Evolutionary conservation across 2,113 vertebrate species (phyloP).

Genomic region (Pelecanoides urinatrix): DNA sequence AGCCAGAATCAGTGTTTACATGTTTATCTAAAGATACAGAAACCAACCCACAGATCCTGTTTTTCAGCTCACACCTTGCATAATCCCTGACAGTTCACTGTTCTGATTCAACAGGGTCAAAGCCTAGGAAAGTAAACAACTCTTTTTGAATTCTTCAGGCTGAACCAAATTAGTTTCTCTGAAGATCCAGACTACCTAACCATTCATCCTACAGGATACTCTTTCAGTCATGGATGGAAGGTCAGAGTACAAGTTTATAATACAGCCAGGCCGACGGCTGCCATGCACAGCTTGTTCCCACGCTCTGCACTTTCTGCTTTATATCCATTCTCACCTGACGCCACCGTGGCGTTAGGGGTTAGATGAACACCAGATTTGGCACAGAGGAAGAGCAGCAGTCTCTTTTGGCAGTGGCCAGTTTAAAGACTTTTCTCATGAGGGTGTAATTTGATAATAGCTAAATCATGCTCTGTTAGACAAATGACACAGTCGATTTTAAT

Average conservation of each 20-base stretch:
- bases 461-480: not conserved
- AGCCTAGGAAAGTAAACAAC: not conserved
- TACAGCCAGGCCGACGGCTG: not conserved
- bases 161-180: not conserved
- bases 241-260: not conserved
- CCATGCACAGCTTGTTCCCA: fast-evolving
- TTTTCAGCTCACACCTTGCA: not conserved
- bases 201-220: not conserved
- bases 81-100: not conserved
- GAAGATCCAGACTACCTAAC: not conserved
- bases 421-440: not conserved
- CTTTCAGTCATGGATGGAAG: not conserved
- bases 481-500: not conserved
- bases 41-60: not conserved
- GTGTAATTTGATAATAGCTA: not conserved
- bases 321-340: not conserved
- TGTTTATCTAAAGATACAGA: not conserved
- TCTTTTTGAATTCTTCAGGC: not conserved
- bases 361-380: not conserved
- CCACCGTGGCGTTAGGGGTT: not conserved
- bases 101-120: not conserved
- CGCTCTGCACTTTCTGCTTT: not conserved
- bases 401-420: not conserved
- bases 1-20: not conserved
- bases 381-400: not conserved